Evolutionary conservation across 2,797 vertebrate genomes (phyloP).

Genomic region (Sebastes minor): DNA sequence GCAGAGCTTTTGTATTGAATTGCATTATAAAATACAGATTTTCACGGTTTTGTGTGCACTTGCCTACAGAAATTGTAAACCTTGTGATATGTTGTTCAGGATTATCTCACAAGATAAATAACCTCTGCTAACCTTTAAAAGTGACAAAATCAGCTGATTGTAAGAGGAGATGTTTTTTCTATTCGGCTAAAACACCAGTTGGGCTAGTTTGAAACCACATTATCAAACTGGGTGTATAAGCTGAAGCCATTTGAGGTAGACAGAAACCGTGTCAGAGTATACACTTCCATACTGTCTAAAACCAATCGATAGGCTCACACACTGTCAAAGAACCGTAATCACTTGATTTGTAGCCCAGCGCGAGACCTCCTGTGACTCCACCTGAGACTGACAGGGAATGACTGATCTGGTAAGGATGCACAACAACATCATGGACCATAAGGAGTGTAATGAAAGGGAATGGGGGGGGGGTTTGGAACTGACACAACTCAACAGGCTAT

Average conservation of each 20-base stretch:
- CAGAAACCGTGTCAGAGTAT: slow-evolving; percentile 65
- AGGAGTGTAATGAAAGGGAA: slow-evolving; percentile 45
- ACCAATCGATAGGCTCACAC: slow-evolving; percentile 22
- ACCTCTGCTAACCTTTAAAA: slow-evolving; percentile 28
- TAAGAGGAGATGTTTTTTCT: neutral
- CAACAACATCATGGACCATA: slow-evolving; percentile 41
- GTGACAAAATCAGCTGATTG: neutral
- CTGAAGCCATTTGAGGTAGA: slow-evolving; percentile 78
- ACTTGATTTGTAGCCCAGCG: slow-evolving; percentile 30
- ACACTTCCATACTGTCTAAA: slow-evolving; percentile 57
- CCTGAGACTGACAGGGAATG: slow-evolving; percentile 54
- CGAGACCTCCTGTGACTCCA: slow-evolving; percentile 50
- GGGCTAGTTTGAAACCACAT: slow-evolving; percentile 63
- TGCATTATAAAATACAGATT: neutral
- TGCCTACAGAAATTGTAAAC: neutral
- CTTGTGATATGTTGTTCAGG: neutral
- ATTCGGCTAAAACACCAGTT: neutral
- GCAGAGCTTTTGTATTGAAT: neutral
- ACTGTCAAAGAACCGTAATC: slow-evolving; percentile 24
- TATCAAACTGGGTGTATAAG: slow-evolving; percentile 43
- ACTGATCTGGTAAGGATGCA: slow-evolving; percentile 38
- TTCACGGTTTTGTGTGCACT: neutral
- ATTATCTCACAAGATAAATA: slow-evolving; percentile 6
- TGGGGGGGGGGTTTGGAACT: slow-evolving; percentile 18
- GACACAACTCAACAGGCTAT: slow-evolving; percentile 54